Base-by-base conservation (phyloP, 1,140 invertebrate species). In the Cardiocondyla obscurior region DNA sequence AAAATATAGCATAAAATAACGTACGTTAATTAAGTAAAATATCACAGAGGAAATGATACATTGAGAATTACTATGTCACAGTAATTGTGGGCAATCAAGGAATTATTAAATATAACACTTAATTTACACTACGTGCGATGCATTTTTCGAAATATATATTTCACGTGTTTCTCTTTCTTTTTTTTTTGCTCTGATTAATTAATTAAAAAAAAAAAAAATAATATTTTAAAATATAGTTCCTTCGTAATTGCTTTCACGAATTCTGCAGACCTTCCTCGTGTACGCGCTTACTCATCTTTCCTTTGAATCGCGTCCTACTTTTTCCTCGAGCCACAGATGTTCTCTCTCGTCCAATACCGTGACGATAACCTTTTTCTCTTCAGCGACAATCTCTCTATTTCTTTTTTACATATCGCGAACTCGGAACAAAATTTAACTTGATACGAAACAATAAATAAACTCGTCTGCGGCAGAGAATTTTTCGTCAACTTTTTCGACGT, bases 291-390 rank as follows among this genome's bases (percentile, higher is more conserved):
- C 58, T 64, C 36, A 74, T 76, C 72, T 53, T 7, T 70, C 25
- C 36, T 19, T 76, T 8, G 30, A 49, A 36, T 76, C 25, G 58
- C 19, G 73, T 76, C 58, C 73, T 49, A 65, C 73, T 76, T 76
- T 76, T 62, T 28, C 49, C 22, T 60, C 14, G 7, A 33, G 2
- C 36, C 28, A 19, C 42, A n/a, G 42, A 16, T 2, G 28, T 46
- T 72, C 10, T 55, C 8, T 73, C 22, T 33, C 44, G 10, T 7
- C 7, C 67, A 73, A 33, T 58, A 33, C 30, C 16, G 51, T 58
- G 14, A 8, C 22, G 12, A 12, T 58, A n/a, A n/a, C n/a, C n/a
- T n/a, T n/a, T n/a, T n/a, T n/a, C n/a, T n/a, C n/a, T n/a, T n/a
- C n/a, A n/a, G n/a, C n/a, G n/a, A n/a, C n/a, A n/a, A n/a, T n/a